These are phyloP conservation scores for Anoplolepis gracilipes DNA, from an alignment of 1,140 invertebrate species.

Conservation along the genomic window DNA sequence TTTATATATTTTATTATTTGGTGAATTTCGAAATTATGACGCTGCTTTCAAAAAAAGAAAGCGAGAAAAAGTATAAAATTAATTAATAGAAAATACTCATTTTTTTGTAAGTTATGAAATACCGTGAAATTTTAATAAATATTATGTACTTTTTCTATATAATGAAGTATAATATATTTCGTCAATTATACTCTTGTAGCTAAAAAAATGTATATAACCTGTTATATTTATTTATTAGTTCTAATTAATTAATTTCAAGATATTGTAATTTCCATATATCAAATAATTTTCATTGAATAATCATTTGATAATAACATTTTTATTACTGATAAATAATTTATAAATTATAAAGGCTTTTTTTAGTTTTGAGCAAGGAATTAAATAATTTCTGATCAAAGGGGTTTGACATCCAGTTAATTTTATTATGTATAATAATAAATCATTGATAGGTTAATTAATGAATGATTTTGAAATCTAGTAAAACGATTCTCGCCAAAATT, in stretches of 20 bases:
- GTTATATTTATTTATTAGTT: background rate
- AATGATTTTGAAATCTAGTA: background rate
- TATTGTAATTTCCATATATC: background rate
- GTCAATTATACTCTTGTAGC: no score
- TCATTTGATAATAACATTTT: background rate
- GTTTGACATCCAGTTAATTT: background rate
- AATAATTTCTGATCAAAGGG: background rate
- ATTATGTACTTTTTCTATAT: background rate
- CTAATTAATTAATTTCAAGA: background rate
- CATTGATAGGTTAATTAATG: background rate
- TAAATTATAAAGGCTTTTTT: background rate
- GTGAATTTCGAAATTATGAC: background rate
- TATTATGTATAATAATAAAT: background rate
- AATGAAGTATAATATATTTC: background rate
- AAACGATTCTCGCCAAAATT: background rate
- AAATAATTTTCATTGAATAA: background rate
- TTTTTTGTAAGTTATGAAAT: background rate
- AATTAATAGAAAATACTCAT: background rate
- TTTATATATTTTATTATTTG: background rate
- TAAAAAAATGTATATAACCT: background rate
- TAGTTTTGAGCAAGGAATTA: background rate
- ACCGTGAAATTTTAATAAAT: background rate
- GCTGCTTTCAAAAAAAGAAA: background rate
- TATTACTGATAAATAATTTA: background rate
- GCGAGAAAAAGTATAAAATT: background rate